Conservation (phyloP, 2,113 vertebrate species). For the Tringa solitaria region DNA sequence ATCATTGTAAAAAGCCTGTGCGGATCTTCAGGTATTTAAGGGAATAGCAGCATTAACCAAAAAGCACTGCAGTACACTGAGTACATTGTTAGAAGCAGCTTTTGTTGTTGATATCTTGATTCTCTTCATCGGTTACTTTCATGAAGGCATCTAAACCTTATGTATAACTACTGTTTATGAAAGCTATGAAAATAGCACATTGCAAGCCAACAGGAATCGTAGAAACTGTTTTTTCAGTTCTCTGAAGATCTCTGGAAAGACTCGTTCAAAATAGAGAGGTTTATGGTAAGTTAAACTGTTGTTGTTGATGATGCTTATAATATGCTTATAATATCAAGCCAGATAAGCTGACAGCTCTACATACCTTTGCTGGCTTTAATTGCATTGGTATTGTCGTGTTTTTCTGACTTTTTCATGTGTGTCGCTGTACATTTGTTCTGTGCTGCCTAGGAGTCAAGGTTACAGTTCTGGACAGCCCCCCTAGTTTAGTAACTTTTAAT, state of each 20-base stretch:
- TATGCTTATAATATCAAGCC: background rate
- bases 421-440: background rate
- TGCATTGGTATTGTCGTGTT: background rate
- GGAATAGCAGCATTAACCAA: background rate
- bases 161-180: background rate
- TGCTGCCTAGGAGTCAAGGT: background rate
- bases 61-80: background rate
- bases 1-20: background rate
- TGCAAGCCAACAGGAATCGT: background rate
- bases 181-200: background rate
- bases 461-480: background rate
- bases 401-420: background rate
- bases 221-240: background rate
- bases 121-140: background rate
- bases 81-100: background rate
- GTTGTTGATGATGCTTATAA: background rate
- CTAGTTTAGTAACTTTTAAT: background rate
- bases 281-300: background rate
- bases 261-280: background rate
- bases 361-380: background rate
- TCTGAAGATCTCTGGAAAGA: background rate
- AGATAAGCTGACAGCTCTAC: background rate
- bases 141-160: background rate
- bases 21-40: background rate
- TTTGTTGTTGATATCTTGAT: background rate